A percentile compares a stretch with the other conserved stretches of the same genome.
phyloP scores from a whole-genome alignment of 2,797 vertebrate species.

The Propithecus deckenii region DNA sequence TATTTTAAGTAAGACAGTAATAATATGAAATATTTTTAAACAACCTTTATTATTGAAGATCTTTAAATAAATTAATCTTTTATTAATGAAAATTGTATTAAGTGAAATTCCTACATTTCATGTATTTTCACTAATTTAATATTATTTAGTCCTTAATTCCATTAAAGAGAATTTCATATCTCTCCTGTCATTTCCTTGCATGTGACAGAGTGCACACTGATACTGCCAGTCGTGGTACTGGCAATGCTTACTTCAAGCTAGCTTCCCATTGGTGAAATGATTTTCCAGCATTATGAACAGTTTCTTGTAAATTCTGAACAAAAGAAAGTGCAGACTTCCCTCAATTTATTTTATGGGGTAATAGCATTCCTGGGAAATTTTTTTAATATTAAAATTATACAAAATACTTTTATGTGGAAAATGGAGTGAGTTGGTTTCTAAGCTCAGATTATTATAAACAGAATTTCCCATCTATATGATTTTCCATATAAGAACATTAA shows the following conservation, averaged over 20 bases:
- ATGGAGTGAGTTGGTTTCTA: background rate
- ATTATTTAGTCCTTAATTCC: slow-evolving; percentile 29
- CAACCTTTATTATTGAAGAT: background rate
- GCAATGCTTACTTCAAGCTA: background rate
- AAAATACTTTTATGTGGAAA: slow-evolving; percentile 31
- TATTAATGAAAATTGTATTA: background rate
- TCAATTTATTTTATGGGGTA: background rate
- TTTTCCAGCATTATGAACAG: background rate
- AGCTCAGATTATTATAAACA: slow-evolving; percentile 20
- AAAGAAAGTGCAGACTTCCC: background rate
- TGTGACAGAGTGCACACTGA: background rate
- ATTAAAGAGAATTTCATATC: background rate
- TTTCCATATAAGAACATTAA: background rate
- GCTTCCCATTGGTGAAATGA: slow-evolving; percentile 8
- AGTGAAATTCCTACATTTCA: background rate
- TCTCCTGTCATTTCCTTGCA: background rate
- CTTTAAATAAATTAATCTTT: background rate
- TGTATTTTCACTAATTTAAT: slow-evolving; percentile 13
- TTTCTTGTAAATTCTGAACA: slow-evolving; percentile 5
- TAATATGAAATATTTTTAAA: slow-evolving; percentile 39
- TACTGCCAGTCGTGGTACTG: background rate
- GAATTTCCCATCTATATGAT: background rate
- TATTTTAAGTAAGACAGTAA: slow-evolving; percentile 23
- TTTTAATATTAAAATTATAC: background rate
- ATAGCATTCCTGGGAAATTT: background rate